A percentile compares a stretch with the other conserved stretches of the same genome.
Evolutionary conservation across 2,113 vertebrate species (phyloP).

Genomic region (Aptenodytes patagonicus): DNA sequence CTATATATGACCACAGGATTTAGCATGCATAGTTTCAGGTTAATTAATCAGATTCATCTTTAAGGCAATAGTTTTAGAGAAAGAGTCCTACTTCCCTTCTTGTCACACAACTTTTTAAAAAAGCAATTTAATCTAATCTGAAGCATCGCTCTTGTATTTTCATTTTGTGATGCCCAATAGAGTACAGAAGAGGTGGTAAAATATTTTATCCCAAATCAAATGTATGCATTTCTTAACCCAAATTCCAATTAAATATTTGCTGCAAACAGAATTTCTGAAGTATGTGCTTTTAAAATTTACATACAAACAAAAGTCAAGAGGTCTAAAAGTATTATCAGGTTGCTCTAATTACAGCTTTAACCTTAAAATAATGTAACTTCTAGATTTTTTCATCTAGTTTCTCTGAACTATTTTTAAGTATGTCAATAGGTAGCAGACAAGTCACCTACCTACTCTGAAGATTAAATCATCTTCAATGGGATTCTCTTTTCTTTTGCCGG

Average conservation of each 20-base stretch:
- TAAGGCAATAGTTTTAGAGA: background rate
- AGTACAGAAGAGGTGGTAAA: background rate
- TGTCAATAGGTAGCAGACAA: background rate
- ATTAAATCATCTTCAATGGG: conserved; percentile 94
- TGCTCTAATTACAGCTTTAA: background rate
- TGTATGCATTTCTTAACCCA: background rate
- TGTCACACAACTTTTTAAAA: background rate
- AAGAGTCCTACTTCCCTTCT: background rate
- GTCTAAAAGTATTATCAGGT: background rate
- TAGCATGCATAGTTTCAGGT: background rate
- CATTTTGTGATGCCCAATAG: background rate
- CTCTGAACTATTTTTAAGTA: background rate
- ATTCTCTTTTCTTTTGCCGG: conserved; percentile 93
- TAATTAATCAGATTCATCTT: background rate
- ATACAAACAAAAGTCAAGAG: background rate
- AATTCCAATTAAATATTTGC: background rate
- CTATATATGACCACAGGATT: background rate
- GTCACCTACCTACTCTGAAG: conserved; percentile 88
- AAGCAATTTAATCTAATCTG: background rate
- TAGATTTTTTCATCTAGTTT: background rate
- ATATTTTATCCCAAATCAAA: background rate
- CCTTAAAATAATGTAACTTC: background rate
- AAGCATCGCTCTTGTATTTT: background rate
- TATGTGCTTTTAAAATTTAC: background rate
- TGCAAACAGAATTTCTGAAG: background rate